A percentile compares a stretch with the other conserved stretches of the same genome.
phyloP scores from a whole-genome alignment of 2,113 vertebrate species.

The Sapayoa aenigma region DNA sequence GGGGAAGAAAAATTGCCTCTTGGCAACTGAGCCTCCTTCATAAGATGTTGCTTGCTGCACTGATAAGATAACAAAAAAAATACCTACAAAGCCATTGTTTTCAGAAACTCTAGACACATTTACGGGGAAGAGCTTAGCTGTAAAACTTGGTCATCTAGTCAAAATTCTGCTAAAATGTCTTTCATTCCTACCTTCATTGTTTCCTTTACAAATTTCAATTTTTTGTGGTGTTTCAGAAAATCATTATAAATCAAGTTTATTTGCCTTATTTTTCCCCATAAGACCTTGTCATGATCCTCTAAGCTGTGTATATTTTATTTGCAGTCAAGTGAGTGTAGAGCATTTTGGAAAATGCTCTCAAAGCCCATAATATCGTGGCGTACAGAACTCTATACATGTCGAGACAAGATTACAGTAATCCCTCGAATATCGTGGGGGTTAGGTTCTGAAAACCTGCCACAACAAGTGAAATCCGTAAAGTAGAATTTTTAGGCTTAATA shows the following conservation, averaged over 20 bases:
- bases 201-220: background rate
- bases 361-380: background rate
- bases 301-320: background rate
- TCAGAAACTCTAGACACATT: background rate
- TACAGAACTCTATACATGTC: background rate
- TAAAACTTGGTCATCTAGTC: background rate
- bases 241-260: background rate
- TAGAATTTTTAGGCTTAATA: too few species aligned
- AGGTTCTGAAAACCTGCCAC: too few species aligned
- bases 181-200: background rate
- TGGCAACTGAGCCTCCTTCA: background rate
- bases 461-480: too few species aligned
- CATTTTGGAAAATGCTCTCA: background rate
- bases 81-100: background rate
- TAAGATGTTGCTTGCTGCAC: background rate
- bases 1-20: background rate
- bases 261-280: background rate
- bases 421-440: too few species aligned
- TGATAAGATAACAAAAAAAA: background rate
- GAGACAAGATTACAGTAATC: too few species aligned
- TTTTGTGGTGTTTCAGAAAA: background rate
- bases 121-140: background rate
- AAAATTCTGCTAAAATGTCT: background rate
- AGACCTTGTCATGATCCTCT: background rate
- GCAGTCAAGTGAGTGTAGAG: background rate